Conservation (phyloP, 1,140 invertebrate genomes). For the Brachionus paranguensis region DNA sequence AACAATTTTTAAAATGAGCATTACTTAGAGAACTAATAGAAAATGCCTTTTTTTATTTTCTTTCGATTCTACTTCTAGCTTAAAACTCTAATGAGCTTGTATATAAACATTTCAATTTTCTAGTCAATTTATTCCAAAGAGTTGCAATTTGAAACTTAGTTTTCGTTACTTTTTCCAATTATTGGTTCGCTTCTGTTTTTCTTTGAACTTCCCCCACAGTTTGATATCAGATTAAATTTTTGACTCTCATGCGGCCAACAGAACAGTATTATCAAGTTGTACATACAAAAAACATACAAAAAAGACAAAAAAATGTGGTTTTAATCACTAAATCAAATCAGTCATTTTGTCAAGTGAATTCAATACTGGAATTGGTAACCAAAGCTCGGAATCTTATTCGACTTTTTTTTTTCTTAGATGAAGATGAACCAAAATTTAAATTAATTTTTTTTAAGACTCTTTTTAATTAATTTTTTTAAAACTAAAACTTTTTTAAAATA, state of each 20-base stretch:
- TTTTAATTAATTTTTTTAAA: neutral
- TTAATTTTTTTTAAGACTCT: neutral
- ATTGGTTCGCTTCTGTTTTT: neutral
- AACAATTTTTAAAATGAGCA: neutral
- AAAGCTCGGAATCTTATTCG: neutral
- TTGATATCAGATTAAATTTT: neutral
- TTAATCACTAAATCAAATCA: neutral
- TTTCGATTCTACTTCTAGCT: constrained; percentile 13
- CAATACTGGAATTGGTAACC: neutral
- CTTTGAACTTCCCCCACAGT: neutral
- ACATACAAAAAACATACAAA: constrained; percentile 7
- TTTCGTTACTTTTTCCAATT: neutral
- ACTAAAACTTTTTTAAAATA: neutral
- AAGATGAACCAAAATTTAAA: neutral
- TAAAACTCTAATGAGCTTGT: neutral
- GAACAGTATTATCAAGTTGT: constrained; percentile 37
- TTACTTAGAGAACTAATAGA: neutral
- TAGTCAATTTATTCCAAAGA: neutral
- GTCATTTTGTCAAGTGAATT: neutral
- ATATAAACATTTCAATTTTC: neutral
- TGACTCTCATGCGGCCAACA: neutral
- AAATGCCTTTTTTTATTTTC: neutral
- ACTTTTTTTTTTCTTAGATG: neutral
- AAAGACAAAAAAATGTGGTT: neutral
- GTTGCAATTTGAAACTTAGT: neutral